A percentile compares a stretch with the other conserved stretches of the same genome.
Conservation (phyloP, 2,888 invertebrate species). For the Cynaeus angustus region DNA sequence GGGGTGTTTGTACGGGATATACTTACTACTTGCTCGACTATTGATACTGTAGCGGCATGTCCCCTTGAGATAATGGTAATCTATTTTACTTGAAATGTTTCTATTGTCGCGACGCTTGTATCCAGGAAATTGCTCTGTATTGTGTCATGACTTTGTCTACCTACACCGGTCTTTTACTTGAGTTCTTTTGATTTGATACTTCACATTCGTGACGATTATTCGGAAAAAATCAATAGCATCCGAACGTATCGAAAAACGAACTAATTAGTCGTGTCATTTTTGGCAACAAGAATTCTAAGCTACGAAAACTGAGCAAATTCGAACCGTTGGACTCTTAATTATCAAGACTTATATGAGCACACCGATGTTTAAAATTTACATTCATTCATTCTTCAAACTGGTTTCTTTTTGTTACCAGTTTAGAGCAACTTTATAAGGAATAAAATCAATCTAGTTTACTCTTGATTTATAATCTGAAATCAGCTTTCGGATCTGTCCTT, state of each 20-base stretch:
- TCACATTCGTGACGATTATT: conserved; percentile 7
- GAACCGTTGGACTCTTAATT: background rate
- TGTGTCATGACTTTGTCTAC: conserved; percentile 39
- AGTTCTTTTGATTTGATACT: conserved; percentile 14
- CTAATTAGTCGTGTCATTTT: too few species aligned
- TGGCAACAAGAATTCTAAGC: too few species aligned
- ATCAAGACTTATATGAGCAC: conserved; percentile 7
- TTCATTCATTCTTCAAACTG: conserved; percentile 15
- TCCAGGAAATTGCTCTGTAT: conserved; percentile 44
- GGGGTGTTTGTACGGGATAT: conserved; percentile 62
- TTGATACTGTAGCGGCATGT: conserved; percentile 53
- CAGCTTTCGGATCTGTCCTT: conserved; percentile 23
- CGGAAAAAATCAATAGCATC: too few species aligned
- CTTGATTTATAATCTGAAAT: conserved; percentile 12
- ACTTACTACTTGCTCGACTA: conserved; percentile 48
- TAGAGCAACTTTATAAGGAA: conserved; percentile 13
- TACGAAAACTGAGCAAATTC: too few species aligned
- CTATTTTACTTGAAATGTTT: conserved; percentile 48
- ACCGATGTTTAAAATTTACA: conserved; percentile 7
- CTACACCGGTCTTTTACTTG: conserved; percentile 28
- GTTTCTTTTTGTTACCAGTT: conserved; percentile 12
- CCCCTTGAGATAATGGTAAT: conserved; percentile 50
- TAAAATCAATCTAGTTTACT: conserved; percentile 15
- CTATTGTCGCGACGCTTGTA: conserved; percentile 46
- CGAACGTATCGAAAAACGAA: too few species aligned